Evolutionary conservation across 1,140 invertebrate species (phyloP).

Genomic region (Andrena cerasifolii): DNA sequence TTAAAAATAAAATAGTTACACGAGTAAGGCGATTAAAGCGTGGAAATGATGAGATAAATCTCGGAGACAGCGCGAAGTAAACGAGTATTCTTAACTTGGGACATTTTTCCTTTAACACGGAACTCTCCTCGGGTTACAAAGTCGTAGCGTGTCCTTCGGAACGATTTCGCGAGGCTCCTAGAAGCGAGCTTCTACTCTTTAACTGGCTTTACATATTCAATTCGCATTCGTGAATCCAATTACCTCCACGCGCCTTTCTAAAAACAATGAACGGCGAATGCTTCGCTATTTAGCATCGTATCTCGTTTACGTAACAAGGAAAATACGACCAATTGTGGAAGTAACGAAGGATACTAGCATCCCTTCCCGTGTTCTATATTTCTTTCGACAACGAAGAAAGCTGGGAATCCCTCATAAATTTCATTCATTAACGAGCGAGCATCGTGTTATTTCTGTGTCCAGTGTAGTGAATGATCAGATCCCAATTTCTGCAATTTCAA

Average conservation of each 20-base stretch:
- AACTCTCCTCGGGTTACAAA: slow-evolving; percentile 1
- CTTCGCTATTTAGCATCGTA: slow-evolving; percentile 19
- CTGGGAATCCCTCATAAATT: too few relatives aligned
- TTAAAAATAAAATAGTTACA: too few relatives aligned
- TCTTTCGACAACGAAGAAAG: background rate
- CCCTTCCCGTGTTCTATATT: background rate
- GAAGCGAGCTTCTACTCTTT: slow-evolving; percentile 1
- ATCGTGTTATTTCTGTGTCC: too few relatives aligned
- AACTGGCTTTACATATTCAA: slow-evolving; percentile 35
- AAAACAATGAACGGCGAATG: slow-evolving; percentile 28
- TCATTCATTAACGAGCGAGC: too few relatives aligned
- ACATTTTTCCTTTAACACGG: background rate
- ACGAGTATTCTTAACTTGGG: background rate
- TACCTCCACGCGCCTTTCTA: slow-evolving; percentile 35
- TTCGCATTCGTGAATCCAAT: slow-evolving; percentile 58
- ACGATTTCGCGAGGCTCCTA: slow-evolving; percentile 8
- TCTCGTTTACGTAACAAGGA: background rate
- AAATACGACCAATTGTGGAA: background rate
- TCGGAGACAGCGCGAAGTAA: background rate
- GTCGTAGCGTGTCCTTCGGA: background rate
- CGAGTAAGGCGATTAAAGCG: background rate
- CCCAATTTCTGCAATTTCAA: too few relatives aligned
- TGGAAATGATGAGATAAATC: background rate
- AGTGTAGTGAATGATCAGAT: too few relatives aligned
- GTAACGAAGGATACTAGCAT: background rate